These are phyloP conservation scores for Andrena cerasifolii DNA, from an alignment of 1,140 invertebrate genomes.

Conservation along the genomic window DNA sequence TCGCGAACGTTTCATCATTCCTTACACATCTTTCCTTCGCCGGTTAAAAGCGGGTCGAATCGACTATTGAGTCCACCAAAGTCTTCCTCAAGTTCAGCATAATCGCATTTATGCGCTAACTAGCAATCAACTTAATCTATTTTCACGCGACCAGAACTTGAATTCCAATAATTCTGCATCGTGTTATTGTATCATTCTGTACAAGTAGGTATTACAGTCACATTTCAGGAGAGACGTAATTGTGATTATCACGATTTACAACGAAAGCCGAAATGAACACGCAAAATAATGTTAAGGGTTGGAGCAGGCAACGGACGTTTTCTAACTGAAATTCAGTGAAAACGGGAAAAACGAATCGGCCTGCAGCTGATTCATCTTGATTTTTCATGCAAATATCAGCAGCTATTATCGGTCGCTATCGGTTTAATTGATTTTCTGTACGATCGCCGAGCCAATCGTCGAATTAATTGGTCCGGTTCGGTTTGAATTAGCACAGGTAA, in stretches of 20 bases:
- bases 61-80: no score
- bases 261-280: slow-evolving; percentile 1
- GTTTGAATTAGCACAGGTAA: slow-evolving; percentile 43
- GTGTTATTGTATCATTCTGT: no score
- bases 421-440: slow-evolving; percentile 52
- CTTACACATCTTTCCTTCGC: neutral
- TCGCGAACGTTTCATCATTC: neutral
- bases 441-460: slow-evolving; percentile 25
- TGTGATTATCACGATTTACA: neutral
- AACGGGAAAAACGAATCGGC: neutral
- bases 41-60: no score
- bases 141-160: no score
- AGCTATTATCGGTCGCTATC: slow-evolving; percentile 25
- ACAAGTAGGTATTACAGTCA: no score
- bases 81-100: no score
- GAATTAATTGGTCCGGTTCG: slow-evolving; percentile 45
- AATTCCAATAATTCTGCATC: no score
- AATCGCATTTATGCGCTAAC: no score
- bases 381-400: slow-evolving; percentile 46
- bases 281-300: neutral
- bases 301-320: neutral
- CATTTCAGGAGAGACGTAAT: no score
- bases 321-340: slow-evolving; percentile 18
- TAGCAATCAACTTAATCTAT: no score
- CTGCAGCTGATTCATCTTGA: slow-evolving; percentile 16